Percentiles rank a stretch among this genome's conserved stretches.
phyloP scores from a whole-genome alignment of 2,797 vertebrate genomes.

The Alosa sapidissima region DNA sequence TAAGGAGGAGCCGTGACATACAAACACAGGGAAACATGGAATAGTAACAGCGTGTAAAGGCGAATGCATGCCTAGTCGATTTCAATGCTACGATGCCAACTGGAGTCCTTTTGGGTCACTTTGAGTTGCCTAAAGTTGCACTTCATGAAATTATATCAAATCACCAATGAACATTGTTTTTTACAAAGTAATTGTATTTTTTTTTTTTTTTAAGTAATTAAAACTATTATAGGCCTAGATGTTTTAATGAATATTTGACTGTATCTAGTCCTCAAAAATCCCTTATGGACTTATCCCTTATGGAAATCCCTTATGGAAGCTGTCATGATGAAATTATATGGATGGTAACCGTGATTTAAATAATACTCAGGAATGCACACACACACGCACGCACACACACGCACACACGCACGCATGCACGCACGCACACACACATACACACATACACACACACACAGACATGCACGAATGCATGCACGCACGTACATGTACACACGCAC shows the following conservation, averaged over 20 bases:
- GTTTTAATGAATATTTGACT: background rate
- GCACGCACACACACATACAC: background rate
- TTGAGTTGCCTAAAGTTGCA: no score
- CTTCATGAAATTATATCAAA: no score
- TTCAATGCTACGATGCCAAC: no score
- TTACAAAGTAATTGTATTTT: no score
- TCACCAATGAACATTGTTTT: no score
- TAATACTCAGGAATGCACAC: background rate
- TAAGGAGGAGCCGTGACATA: constrained; percentile 59
- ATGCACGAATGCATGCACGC: background rate
- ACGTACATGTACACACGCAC: background rate
- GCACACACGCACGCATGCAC: no score
- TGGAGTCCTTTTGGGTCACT: no score
- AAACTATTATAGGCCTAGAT: background rate
- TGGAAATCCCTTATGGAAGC: background rate
- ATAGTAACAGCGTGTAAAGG: background rate
- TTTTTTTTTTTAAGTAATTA: no score
- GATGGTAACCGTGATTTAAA: background rate
- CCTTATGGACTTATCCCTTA: background rate
- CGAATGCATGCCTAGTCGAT: no score
- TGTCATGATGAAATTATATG: background rate
- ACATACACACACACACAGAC: background rate
- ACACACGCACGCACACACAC: background rate
- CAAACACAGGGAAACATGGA: constrained; percentile 50
- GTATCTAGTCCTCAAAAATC: background rate